Conservation (phyloP, 2,888 invertebrate species). For the Heliconius ismenius region DNA sequence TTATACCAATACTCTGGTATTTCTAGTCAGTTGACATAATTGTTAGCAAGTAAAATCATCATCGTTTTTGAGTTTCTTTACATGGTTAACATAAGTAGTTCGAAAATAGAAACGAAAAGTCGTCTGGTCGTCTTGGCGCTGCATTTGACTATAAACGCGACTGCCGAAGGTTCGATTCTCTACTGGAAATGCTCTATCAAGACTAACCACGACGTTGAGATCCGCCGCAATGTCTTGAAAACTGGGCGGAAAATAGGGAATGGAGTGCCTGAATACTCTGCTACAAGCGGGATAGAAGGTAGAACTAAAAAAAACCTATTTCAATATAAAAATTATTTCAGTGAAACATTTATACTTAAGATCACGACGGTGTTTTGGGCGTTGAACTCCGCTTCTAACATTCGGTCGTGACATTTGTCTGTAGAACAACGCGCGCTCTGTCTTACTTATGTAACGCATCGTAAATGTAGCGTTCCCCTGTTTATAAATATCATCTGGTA, state of each 20-base stretch:
- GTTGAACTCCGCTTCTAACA: constrained; percentile 22
- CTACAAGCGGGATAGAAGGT: neutral
- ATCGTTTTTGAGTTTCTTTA: no score
- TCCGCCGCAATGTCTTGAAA: neutral
- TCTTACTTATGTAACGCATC: constrained; percentile 6
- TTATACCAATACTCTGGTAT: no score
- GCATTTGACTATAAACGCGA: neutral
- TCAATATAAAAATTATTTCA: neutral
- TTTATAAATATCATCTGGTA: constrained; percentile 30
- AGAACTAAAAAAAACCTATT: neutral
- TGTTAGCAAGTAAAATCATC: no score
- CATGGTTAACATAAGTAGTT: no score
- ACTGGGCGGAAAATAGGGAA: neutral
- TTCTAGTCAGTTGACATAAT: no score
- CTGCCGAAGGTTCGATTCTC: neutral
- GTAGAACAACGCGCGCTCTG: neutral
- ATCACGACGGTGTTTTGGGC: constrained; percentile 7
- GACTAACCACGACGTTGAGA: neutral
- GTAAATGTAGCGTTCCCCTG: constrained; percentile 22
- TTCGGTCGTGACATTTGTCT: constrained; percentile 12
- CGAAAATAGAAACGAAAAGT: neutral
- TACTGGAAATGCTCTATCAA: neutral
- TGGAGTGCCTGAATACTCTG: neutral
- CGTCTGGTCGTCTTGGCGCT: neutral
- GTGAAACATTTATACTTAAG: neutral